These are phyloP conservation scores for Dipodomys stephensi DNA, from an alignment of 2,113 vertebrate genomes.

Conservation along the genomic window DNA sequence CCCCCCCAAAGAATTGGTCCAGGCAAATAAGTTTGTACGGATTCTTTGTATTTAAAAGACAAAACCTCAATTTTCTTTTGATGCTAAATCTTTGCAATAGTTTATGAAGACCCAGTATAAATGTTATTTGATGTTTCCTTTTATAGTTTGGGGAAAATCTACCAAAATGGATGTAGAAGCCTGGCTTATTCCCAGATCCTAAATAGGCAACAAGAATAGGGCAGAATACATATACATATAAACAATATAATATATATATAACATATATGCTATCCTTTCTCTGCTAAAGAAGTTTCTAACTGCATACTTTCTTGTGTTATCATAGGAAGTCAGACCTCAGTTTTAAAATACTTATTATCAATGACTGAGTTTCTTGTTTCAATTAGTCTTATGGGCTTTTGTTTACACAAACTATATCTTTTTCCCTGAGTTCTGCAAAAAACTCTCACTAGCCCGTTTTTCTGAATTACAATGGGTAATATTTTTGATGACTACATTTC, in stretches of 20 bases:
- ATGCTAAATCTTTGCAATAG: background rate
- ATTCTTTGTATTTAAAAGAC: constrained; percentile 13
- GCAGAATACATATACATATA: background rate
- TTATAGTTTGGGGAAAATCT: constrained; percentile 23
- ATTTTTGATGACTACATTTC: constrained; percentile 27
- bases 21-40: background rate
- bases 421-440: background rate
- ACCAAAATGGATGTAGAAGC: background rate
- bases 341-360: background rate
- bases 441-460: background rate
- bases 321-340: background rate
- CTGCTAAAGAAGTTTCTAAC: background rate
- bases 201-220: background rate
- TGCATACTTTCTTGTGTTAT: background rate
- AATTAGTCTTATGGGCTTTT: constrained; percentile 5
- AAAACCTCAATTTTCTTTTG: background rate
- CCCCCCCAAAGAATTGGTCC: background rate
- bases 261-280: background rate
- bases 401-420: background rate
- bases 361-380: background rate
- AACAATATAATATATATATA: background rate
- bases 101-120: background rate
- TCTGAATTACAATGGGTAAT: background rate
- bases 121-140: background rate
- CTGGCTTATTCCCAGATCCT: constrained; percentile 14